Percentiles rank a stretch among this genome's conserved stretches.
phyloP scores from a whole-genome alignment of 2,888 invertebrate species.

The Drosophila koepferae region DNA sequence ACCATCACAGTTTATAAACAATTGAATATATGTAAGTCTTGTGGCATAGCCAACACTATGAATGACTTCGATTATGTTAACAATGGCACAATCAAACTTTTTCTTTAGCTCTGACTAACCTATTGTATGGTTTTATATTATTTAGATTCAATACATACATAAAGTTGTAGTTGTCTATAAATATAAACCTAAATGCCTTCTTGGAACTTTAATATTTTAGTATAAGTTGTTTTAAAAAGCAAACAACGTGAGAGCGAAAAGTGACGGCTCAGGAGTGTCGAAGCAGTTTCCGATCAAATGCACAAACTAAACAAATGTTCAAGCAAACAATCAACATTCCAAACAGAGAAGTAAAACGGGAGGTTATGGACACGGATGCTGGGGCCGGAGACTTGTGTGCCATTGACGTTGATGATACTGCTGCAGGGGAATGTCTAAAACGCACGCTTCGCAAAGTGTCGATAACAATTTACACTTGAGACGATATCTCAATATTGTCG shows the following conservation, averaged over 20 bases:
- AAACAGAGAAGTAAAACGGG: slow-evolving; percentile 10
- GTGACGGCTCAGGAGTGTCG: background rate
- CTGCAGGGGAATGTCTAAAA: slow-evolving; percentile 41
- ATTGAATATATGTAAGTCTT: slow-evolving; percentile 41
- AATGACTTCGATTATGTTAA: slow-evolving; percentile 11
- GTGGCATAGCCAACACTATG: slow-evolving; percentile 10
- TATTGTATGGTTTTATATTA: background rate
- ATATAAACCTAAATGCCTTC: background rate
- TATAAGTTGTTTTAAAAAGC: background rate
- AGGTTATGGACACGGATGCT: background rate
- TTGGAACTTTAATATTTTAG: background rate
- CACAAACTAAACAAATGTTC: slow-evolving; percentile 61
- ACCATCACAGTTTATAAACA: slow-evolving; percentile 57
- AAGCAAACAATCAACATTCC: slow-evolving; percentile 54
- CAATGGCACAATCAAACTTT: slow-evolving; percentile 22
- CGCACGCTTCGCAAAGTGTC: slow-evolving; percentile 72
- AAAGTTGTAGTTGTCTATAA: background rate
- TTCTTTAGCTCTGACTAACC: background rate
- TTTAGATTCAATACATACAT: no score
- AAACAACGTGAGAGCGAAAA: background rate
- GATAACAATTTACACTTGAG: slow-evolving; percentile 81
- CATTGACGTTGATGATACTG: slow-evolving; percentile 66
- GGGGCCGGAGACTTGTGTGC: slow-evolving; percentile 37
- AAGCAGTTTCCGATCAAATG: slow-evolving; percentile 58
- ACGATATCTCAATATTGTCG: slow-evolving; percentile 81